These are phyloP conservation scores for Trematomus bernacchii DNA, from an alignment of 2,797 vertebrate genomes.

Conservation along the genomic window DNA sequence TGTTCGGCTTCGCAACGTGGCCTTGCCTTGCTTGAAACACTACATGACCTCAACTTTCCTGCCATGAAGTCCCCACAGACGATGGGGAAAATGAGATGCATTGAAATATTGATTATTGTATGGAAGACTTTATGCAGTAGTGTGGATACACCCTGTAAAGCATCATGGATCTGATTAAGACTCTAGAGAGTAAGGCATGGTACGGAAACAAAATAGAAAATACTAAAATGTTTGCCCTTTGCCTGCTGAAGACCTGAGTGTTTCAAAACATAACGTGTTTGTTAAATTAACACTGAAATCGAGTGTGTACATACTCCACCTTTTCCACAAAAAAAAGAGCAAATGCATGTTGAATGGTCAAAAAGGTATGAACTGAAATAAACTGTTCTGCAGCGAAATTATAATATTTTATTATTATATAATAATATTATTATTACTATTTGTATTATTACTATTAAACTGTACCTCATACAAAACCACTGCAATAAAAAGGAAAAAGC, in stretches of 20 bases:
- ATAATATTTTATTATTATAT: too few species aligned
- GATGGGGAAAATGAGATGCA: constrained; percentile 58
- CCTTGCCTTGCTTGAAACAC: constrained; percentile 63
- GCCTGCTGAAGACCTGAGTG: neutral
- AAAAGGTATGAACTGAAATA: too few species aligned
- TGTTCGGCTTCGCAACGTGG: constrained; percentile 50
- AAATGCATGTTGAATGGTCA: too few species aligned
- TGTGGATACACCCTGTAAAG: constrained; percentile 15
- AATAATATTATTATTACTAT: too few species aligned
- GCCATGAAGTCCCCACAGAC: constrained; percentile 65
- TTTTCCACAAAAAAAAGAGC: too few species aligned
- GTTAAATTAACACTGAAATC: neutral
- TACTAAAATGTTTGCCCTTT: neutral
- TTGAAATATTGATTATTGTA: constrained; percentile 74
- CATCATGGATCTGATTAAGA: constrained; percentile 1
- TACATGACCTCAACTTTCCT: constrained; percentile 60
- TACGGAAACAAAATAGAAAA: neutral
- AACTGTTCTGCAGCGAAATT: too few species aligned
- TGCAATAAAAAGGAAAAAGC: too few species aligned
- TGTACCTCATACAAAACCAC: too few species aligned
- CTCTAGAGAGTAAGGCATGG: neutral
- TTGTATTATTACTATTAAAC: too few species aligned
- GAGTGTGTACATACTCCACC: too few species aligned
- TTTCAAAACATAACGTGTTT: neutral
- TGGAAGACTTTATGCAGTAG: constrained; percentile 34